Evolutionary conservation across 2,113 vertebrate species (phyloP), one percentile per base, ranked within the genome.

Genomic region (Meriones unguiculatus): DNA sequence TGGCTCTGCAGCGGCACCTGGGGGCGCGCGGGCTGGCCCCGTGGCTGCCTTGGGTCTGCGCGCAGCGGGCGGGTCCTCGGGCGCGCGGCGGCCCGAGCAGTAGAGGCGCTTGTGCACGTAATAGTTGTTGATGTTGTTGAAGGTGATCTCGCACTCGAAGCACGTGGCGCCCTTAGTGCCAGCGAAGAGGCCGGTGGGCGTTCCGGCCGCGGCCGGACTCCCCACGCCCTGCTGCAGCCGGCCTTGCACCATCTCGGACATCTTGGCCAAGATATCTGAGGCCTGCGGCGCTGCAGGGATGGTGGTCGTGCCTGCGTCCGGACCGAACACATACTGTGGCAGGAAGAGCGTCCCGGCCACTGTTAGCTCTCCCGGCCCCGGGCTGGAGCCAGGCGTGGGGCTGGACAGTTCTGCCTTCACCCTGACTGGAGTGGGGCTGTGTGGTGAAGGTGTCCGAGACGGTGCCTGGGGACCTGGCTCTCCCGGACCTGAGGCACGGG

Each of bases 101-200:
- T 99, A 99, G 14, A 99, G 99, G 90, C 99, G 99, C 97, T 99
- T 99, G 97, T 99, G 99, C 96, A 99, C 99, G n/a, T 99, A 99
- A 98, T 99, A 99, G 98, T 99, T 99, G 98, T 99, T 99, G 97
- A 99, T 99, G 98, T 99, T 99, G 98, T 99, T 99, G 98, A 99
- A 99, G 50, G 99, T 99, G 98, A 99, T 99, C 94, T 99, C 99
- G 11, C 99, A 99, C 98, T 99, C 99, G 2, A 99, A 99, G 98
- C 99, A 99, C 1, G 99, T 99, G 86, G 99, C 99, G 3, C 99
- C 99, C 95, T 99, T 99, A 90, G 98, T 98, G 1, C 99, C 98
- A 0, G 98, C 0, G 76, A 98, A 98, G 70, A 99, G 65, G 28
- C 96, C 52, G 0, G 28, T 0, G 32, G 99, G 1, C 35, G 75